Evolutionary conservation across 2,113 vertebrate genomes (phyloP).

Genomic region (Silurus meridionalis): DNA sequence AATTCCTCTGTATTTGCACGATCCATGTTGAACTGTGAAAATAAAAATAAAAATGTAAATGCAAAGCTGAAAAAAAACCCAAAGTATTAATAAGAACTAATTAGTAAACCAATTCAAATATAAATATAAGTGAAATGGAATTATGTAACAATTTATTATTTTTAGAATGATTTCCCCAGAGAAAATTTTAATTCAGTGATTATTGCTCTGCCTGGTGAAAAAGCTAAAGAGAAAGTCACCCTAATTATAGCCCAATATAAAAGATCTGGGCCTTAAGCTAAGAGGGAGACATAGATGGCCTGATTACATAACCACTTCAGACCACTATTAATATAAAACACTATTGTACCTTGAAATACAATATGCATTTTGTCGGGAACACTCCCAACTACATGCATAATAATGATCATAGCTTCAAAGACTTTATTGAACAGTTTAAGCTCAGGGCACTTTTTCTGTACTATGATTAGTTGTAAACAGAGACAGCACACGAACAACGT

Average conservation of each 20-base stretch:
- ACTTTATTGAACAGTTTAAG: constrained; percentile 50
- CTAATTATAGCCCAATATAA: neutral
- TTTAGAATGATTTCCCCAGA: neutral
- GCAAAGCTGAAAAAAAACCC: neutral
- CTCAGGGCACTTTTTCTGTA: constrained; percentile 42
- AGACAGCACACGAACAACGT: constrained; percentile 25
- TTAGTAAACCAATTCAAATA: neutral
- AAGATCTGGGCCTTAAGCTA: neutral
- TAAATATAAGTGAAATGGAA: neutral
- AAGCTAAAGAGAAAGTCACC: neutral
- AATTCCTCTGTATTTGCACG: constrained; percentile 89
- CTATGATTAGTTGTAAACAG: constrained; percentile 50
- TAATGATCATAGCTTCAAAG: constrained; percentile 39
- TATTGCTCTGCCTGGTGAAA: neutral
- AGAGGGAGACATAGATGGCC: neutral
- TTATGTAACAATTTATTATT: neutral
- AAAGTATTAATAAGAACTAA: neutral
- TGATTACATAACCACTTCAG: constrained; percentile 1
- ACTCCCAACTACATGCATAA: constrained; percentile 24
- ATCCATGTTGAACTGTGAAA: constrained; percentile 85
- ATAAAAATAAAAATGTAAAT: constrained; percentile 23
- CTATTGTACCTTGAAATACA: neutral
- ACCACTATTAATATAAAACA: neutral
- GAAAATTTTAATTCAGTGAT: neutral
- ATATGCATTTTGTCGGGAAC: neutral